A percentile compares a stretch with the other conserved stretches of the same genome.
phyloP scores from a whole-genome alignment of 1,140 invertebrate species.

The Drosophila sechellia region DNA sequence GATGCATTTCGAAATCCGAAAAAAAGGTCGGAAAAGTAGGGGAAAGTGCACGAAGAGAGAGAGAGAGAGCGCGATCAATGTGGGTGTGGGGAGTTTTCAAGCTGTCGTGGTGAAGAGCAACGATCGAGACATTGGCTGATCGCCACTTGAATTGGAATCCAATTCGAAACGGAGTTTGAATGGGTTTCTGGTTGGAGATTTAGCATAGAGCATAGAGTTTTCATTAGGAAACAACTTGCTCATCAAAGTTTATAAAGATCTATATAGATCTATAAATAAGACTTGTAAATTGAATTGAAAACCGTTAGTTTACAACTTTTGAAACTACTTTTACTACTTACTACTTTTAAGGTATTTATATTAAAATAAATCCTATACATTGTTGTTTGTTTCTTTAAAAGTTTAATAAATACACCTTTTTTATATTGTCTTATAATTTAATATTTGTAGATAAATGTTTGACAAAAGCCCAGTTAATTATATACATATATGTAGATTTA shows the following conservation, averaged over 20 bases:
- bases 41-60: slow-evolving; percentile 17
- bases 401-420: too few species aligned
- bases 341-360: too few species aligned
- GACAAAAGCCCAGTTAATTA: too few species aligned
- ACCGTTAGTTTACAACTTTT: too few species aligned
- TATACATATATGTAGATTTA: too few species aligned
- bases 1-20: slow-evolving; percentile 69
- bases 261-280: too few species aligned
- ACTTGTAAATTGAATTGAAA: too few species aligned
- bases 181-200: slow-evolving; percentile 22
- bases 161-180: slow-evolving; percentile 19
- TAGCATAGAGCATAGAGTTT: neutral
- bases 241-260: neutral
- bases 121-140: slow-evolving; percentile 29
- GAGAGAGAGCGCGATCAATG: neutral
- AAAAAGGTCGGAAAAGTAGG: slow-evolving; percentile 38
- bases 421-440: too few species aligned
- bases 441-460: too few species aligned
- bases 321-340: too few species aligned
- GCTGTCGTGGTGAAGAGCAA: slow-evolving; percentile 53
- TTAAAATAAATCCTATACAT: too few species aligned
- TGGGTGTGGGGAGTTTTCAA: slow-evolving; percentile 48
- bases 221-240: neutral
- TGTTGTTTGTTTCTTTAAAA: too few species aligned
- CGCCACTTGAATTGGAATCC: slow-evolving; percentile 12